Evolutionary conservation across 2,888 invertebrate genomes (phyloP), one percentile per base, ranked within the genome.

Genomic region (Folsomia candida): DNA sequence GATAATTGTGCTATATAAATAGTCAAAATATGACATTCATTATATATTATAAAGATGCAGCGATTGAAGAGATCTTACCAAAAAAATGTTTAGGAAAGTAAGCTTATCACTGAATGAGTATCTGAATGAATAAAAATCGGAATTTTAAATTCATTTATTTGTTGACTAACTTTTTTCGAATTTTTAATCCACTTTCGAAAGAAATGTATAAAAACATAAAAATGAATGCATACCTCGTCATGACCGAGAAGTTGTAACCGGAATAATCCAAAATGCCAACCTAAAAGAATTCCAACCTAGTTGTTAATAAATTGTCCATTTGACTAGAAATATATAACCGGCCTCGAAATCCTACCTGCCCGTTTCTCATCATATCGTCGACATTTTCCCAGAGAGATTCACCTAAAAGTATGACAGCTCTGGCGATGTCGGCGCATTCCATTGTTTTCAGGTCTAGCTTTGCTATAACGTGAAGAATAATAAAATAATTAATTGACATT

Each of bases 381-480:
- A 64, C 2, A 25, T 64, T 47, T 3, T 22, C 24, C 63, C 63
- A 64, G 14, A 37, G 29, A 25, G 63, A 9, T 24, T 64, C 63
- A 11, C 20, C n/a, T 24, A 64, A 22, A 20, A 64, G 51, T 2
- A 29, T 64, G 20, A 51, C 24, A n/a, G 63, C 63, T 22, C 63
- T n/a, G 20, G 37, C 47, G 18, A 64, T 64, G n/a, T 64, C 63
- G 18, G 3, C 47, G 51, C 47, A 47, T 47, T 64, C 63, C 47
- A 64, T 47, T 20, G 63, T 64, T 51, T 64, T 37, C n/a, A 64
- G 20, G 51, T 64, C 63, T 2, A 64, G 22, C 24, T 64, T 64
- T 22, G 47, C 63, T 64, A 22, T 2, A 62, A 37, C 6, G 20
- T 57, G 6, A 57, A 57, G 20, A 20, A 57, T 6, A 11, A 57